Conservation (phyloP, 2,888 invertebrate species). For the Labia minor region DNA sequence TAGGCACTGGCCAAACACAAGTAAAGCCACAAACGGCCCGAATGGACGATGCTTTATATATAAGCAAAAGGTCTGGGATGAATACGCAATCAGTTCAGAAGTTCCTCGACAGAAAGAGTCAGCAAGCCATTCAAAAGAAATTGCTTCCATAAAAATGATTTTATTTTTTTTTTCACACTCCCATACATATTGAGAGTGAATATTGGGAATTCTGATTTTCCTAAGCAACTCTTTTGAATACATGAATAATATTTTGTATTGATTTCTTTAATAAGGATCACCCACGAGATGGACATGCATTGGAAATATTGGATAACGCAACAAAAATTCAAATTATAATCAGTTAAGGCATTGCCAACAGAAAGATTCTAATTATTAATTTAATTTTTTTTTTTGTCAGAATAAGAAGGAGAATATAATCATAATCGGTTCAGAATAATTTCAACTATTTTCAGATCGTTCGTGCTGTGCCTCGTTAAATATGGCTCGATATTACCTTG, state of each 20-base stretch:
- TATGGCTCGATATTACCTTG: too few relatives aligned
- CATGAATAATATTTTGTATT: neutral
- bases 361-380: too few relatives aligned
- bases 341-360: too few relatives aligned
- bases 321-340: too few relatives aligned
- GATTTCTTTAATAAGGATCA: too few relatives aligned
- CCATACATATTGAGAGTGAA: neutral
- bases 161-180: conserved; percentile 5
- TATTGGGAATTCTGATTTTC: neutral
- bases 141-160: conserved; percentile 13
- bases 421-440: too few relatives aligned
- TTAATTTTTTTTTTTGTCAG: too few relatives aligned
- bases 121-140: neutral
- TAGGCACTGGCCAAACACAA: neutral
- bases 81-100: neutral
- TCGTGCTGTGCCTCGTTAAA: too few relatives aligned
- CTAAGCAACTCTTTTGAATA: neutral
- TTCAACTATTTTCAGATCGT: too few relatives aligned
- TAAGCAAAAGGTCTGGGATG: conserved; percentile 8
- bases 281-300: too few relatives aligned
- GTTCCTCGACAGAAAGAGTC: neutral
- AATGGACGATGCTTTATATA: conserved; percentile 13
- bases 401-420: too few relatives aligned
- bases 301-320: too few relatives aligned
- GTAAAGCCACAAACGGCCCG: neutral